Evolutionary conservation across 2,888 invertebrate species (phyloP), one percentile per base, ranked within the genome.

Genomic region (Hoplodrina blanda): DNA sequence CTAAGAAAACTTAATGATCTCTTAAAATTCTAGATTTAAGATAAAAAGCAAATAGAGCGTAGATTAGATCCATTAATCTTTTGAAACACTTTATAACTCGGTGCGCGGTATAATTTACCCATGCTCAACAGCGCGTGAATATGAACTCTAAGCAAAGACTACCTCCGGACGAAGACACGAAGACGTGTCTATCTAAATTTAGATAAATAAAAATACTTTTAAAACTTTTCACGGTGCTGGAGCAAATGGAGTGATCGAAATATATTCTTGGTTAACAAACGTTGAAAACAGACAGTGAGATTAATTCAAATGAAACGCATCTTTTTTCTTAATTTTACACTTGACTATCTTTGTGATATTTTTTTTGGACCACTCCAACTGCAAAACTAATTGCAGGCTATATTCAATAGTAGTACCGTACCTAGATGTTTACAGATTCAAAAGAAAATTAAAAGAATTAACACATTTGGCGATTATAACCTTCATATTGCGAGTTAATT

Each of bases 51-150:
- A 79, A 79, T 55, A 70, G 20, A 70, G 60, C 55, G 66, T 55
- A 80, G 63, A 80, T 81, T 78, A 80, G 61, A 69, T 57, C 65
- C 70, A 80, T 80, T 80, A 77, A 80, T 80, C 59, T 67, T 63
- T 55, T 37, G 74, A 68, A 78, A 54, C 53, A 62, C 69, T 80
- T 69, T 80, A 54, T 78, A 74, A 69, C 54, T 77, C 73, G 56
- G n/a, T 57, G 78, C 74, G 62, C 50, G 61, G 78, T 57, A 73
- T 71, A 78, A 74, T 81, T 78, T 78, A 60, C 62, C 64, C 66
- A 64, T 68, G 78, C 68, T 78, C 71, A 65, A 55, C 62, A 49
- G 65, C 71, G 69, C 71, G 67, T 68, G 70, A 65, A 63, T 67
- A 81, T 76, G 78, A 81, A 72, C 73, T 81, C 57, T 64, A 76